Base-by-base conservation (phyloP, 2,797 vertebrate species). In the Channa striata region DNA sequence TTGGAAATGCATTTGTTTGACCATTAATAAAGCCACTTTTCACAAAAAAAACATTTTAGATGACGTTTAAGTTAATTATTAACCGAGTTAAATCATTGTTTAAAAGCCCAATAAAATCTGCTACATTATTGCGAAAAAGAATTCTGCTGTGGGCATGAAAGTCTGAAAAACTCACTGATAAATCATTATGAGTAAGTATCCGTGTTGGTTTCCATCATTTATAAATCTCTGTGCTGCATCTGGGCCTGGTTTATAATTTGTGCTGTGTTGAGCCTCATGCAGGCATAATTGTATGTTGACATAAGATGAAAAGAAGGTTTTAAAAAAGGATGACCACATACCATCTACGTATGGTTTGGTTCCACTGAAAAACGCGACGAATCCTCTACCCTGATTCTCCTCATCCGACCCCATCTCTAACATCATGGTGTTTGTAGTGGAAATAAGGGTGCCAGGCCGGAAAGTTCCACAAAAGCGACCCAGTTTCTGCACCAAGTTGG, bases 391-490 rank as follows among this genome's bases (percentile, higher is more conserved):
- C 36, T 95, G 94, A 0, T 91, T 94, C 68, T 78, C 94, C 0
- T 75, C 93, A n/a, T 98, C 97, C 0, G 94, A 83, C 9, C 72
- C 94, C 96, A 98, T 96, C 74, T 94, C 93, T 77, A 97, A 85
- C 93, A 95, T 93, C 93, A 97, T 95, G 36, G 90, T 94, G 86
- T 95, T 94, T 75, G 95, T 90, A 12, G 96, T 95, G 20, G 96
- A 95, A 59, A 96, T 94, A 4, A 97, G 78, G 8, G 92, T 63
- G 0, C 96, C 96, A 0, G 97, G 97, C 1, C 97, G 91, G 88
- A 97, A 97, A 1, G 97, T 97, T 62, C 97, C 97, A 11, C 97
- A 98, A 79, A 97, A 96, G 1, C 95, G 95, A 0, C 96, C 96
- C 12, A 97, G 93, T 58, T 95, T 93, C 83, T 97, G 95, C 20